Evolutionary conservation across 2,113 vertebrate genomes (phyloP).

Genomic region (Vanacampus margaritifer): DNA sequence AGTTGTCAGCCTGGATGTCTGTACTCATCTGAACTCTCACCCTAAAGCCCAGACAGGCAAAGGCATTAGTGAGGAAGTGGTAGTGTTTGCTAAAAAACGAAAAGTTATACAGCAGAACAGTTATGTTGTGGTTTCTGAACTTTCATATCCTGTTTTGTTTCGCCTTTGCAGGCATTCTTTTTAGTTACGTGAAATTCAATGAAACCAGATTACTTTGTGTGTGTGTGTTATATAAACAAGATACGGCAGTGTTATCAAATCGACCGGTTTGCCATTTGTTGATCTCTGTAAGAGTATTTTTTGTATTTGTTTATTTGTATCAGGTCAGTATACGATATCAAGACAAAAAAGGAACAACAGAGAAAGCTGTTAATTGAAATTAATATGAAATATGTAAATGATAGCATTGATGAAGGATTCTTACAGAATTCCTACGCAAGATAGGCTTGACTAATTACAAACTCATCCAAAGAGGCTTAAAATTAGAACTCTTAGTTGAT

Average conservation of each 20-base stretch:
- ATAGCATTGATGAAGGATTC: not conserved
- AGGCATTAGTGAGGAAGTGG: slow-evolving; percentile 66
- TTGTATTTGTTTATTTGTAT: not conserved
- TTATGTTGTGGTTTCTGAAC: slow-evolving; percentile 35
- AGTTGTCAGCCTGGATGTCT: slow-evolving; percentile 18
- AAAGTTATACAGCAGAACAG: slow-evolving; percentile 27
- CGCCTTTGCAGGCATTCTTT: slow-evolving; percentile 19
- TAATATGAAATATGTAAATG: not conserved
- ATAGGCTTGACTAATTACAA: not conserved
- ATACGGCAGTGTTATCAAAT: not conserved
- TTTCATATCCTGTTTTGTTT: slow-evolving; percentile 60
- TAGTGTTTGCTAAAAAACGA: slow-evolving; percentile 39
- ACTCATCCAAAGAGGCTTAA: not conserved
- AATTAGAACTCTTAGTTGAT: not conserved
- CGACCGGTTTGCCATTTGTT: not conserved
- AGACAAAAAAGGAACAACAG: not conserved
- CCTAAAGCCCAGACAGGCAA: slow-evolving; percentile 63
- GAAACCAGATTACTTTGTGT: slow-evolving; percentile 2
- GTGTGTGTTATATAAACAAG: slow-evolving; percentile 1
- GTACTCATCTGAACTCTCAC: slow-evolving; percentile 54
- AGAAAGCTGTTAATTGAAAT: not conserved
- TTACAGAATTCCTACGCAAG: not conserved
- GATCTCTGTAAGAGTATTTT: not conserved
- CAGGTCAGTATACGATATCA: not conserved
- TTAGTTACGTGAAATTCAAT: not conserved